These are phyloP conservation scores for Palythoa caribaeorum DNA, from an alignment of 92 coral and sea anemone genomes.

Conservation along the genomic window DNA sequence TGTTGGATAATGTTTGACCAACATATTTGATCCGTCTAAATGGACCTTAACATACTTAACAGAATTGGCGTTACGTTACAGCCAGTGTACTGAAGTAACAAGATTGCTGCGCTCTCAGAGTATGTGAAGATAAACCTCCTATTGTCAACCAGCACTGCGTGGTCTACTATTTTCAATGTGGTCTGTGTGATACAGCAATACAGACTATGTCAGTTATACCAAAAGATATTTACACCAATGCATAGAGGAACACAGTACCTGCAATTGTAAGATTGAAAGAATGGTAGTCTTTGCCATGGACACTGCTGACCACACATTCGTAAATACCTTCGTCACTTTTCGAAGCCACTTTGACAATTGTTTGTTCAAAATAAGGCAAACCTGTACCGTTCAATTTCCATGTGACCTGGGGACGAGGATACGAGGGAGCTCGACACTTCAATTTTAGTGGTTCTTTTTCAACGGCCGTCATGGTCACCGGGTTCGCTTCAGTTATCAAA, in stretches of 20 bases:
- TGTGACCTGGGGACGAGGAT: slow-evolving; percentile 23
- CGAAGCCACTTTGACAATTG: not conserved
- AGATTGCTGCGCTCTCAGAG: too few relatives aligned
- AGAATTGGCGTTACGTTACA: too few relatives aligned
- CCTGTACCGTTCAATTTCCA: slow-evolving; percentile 11
- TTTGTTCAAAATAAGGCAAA: not conserved
- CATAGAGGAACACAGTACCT: not conserved
- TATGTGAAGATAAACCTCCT: too few relatives aligned
- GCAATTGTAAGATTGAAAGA: not conserved
- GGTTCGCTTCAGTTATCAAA: not conserved
- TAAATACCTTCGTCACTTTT: not conserved
- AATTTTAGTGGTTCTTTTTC: slow-evolving; percentile 9
- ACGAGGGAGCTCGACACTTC: slow-evolving; percentile 16
- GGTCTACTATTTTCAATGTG: too few relatives aligned
- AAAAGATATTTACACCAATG: too few relatives aligned
- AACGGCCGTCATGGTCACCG: not conserved
- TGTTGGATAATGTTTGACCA: too few relatives aligned
- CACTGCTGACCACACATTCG: slow-evolving; percentile 31
- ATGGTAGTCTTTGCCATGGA: slow-evolving; percentile 17
- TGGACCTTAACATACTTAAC: too few relatives aligned
- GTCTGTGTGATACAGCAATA: too few relatives aligned
- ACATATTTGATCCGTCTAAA: too few relatives aligned
- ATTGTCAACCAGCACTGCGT: too few relatives aligned
- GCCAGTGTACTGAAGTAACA: too few relatives aligned
- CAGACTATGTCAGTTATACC: too few relatives aligned